Evolutionary conservation across 2,888 invertebrate species (phyloP), one percentile per base, ranked within the genome.

Genomic region (Syrphus vitripennis): DNA sequence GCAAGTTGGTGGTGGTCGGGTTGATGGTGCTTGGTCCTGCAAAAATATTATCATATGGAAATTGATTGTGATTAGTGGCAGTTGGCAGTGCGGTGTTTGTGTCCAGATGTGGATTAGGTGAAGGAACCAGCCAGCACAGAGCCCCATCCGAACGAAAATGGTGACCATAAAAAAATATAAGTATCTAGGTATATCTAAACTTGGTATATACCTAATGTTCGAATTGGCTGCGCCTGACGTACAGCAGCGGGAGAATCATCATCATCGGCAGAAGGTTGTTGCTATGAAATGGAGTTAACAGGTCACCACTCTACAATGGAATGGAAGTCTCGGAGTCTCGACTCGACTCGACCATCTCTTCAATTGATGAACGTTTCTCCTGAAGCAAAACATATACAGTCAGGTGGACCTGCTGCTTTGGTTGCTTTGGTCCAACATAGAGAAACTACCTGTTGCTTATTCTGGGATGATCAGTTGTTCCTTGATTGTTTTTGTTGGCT

Each of bases 1-100:
- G 42, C 57, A 7, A 63, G 57, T 6, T 55, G 78, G 34, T 29
- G 67, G 29, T 24, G 42, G 53, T 59, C 5, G 24, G 19, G 57
- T 59, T 19, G 59, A 21, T 53, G 81, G 42, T 50, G 67, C 55
- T 63, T 40, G 71, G 80, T 84, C 71, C 82, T 75, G 87, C 82
- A 88, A 88, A 88, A 89, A 89, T 89, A 89, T 89, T 89, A 89
- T 89, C 89, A 89, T 89, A 89, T 89, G 89, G 88, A 89, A 89
- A 89, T 89, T 89, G 86, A 86, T 86, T 86, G 86, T 82, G 86
- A 86, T 86, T 86, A 86, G 69, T 74, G 59, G 70, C 40, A 71
- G 67, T 82, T 74, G 59, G 70, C 40, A 71, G 67, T 82, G 55
- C 86, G 70, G 86, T 82, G 86, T 82, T 61, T 86, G 77, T 82